Evolutionary conservation across 2,888 invertebrate species (phyloP), one percentile per base, ranked within the genome.

Genomic region (Ctena decussata): DNA sequence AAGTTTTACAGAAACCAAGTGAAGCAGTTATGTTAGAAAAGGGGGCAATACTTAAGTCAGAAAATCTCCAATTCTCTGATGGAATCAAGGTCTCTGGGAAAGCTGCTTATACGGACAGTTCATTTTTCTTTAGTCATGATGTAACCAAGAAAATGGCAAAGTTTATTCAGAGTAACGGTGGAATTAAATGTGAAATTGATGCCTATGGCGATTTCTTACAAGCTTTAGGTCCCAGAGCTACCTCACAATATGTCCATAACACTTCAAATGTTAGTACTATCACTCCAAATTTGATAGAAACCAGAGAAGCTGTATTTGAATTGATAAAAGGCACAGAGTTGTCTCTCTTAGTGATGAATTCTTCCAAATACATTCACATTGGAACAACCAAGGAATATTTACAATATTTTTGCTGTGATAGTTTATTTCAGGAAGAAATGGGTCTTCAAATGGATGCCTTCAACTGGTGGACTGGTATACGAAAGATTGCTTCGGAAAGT

Each of bases 131-230:
- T 91, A 95, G 95, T 77, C 93, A 93, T 77, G 91, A 93, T 46
- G 91, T 96, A 15, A 92, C 94, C 37, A 87, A 91, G 27, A 93
- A 93, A 78, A 91, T 96, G 39, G 81, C 96, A 1, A 77, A 92
- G 2, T 95, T 96, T 84, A 94, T 94, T 79, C 82, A 91, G 41
- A 85, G 89, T 72, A 89, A 94, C 76, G 91, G 92, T 11, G 94
- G 94, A 6, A 80, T 96, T 18, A 87, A 89, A 12, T 95, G 95
- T 92, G 96, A 96, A 93, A 94, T 96, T 74, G 96, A 96, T 92
- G 96, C 96, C 15, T 96, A 96, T 92, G 96, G 96, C 0, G 96
- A 96, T 90, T 96, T 96, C 87, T 92, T 96, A 21, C 96, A 96
- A 76, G 94, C 96, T 2, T 91, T 96, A 0, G 96, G 96, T 18